These are phyloP conservation scores for Ernsta delagoae DNA, from an alignment of 2,888 invertebrate species.

Conservation along the genomic window DNA sequence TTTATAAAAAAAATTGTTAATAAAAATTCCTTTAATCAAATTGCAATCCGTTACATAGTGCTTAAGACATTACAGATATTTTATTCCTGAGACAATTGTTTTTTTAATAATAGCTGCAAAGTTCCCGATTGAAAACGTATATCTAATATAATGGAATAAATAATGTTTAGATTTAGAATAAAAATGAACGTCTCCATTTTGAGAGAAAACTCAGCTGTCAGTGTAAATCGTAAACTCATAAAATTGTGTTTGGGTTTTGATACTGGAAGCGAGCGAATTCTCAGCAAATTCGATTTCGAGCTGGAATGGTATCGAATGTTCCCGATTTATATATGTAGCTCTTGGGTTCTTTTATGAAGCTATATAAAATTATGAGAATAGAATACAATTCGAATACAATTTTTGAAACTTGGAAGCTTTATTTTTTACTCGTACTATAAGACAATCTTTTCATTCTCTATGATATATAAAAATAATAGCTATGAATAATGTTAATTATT, in stretches of 20 bases:
- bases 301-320: slow-evolving; percentile 17
- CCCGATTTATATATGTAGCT: slow-evolving; percentile 14
- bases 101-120: too few species aligned
- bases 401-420: too few species aligned
- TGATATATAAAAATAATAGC: too few species aligned
- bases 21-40: too few species aligned
- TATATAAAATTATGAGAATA: not conserved
- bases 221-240: slow-evolving; percentile 20
- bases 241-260: slow-evolving; percentile 20
- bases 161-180: not conserved
- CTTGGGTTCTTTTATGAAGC: not conserved
- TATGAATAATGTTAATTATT: not conserved
- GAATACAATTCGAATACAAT: too few species aligned
- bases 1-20: too few species aligned
- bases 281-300: slow-evolving; percentile 26
- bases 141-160: not conserved
- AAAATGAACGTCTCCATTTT: not conserved
- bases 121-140: too few species aligned
- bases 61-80: too few species aligned
- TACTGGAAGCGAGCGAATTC: slow-evolving; percentile 16
- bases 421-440: too few species aligned
- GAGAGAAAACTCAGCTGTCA: slow-evolving; percentile 4
- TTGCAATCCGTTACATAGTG: too few species aligned
- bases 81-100: too few species aligned
- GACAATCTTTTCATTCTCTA: too few species aligned